Conservation (phyloP, 1,140 invertebrate species). For the Neuroterus valhalla region DNA sequence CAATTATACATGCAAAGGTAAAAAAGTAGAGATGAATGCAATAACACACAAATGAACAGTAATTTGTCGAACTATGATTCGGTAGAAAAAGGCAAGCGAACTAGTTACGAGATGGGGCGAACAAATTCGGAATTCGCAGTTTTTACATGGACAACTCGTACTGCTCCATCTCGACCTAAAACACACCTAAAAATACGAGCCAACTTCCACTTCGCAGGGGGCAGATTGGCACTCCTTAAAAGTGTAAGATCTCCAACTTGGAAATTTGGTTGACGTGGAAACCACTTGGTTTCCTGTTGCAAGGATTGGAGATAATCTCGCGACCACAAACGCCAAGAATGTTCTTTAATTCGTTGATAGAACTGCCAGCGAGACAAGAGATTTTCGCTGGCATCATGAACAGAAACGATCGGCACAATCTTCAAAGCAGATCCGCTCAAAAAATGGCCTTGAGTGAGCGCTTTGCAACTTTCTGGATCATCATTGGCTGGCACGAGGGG, state of each 20-base stretch:
- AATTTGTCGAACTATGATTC: no score
- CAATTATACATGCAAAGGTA: no score
- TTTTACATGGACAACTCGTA: neutral
- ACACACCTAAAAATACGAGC: neutral
- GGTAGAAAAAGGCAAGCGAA: neutral
- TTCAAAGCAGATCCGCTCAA: slow-evolving; percentile 45
- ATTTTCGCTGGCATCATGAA: neutral
- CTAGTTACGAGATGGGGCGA: neutral
- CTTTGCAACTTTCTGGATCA: slow-evolving; percentile 28
- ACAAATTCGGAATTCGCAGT: neutral
- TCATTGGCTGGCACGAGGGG: slow-evolving; percentile 40
- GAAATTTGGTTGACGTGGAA: neutral
- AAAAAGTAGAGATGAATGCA: no score
- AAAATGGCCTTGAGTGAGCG: slow-evolving; percentile 53
- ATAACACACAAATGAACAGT: no score
- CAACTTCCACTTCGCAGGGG: neutral
- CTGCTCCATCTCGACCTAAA: neutral
- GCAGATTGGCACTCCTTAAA: neutral
- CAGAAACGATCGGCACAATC: slow-evolving; percentile 33
- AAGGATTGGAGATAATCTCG: slow-evolving; percentile 9
- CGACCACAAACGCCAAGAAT: slow-evolving; percentile 33
- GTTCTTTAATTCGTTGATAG: neutral
- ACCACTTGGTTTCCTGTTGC: slow-evolving; percentile 23
- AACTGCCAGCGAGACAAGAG: slow-evolving; percentile 34
- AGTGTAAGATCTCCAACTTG: neutral